Base-by-base conservation (phyloP, 1,140 invertebrate species). In the Vollenhovia emeryi region DNA sequence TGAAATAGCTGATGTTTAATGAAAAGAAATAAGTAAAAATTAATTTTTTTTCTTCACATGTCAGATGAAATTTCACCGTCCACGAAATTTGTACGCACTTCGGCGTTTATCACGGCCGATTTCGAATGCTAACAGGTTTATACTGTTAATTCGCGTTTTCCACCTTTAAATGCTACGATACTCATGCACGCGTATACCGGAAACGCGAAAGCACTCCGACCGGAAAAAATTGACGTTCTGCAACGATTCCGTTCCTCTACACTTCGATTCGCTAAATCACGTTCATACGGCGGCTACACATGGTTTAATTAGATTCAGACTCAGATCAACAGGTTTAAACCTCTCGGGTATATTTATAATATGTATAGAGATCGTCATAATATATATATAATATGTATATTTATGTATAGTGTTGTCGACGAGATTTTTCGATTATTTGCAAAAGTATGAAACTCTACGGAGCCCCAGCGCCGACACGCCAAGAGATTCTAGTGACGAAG, bases 391-490 rank as follows among this genome's bases (percentile, higher is more conserved):
- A 43, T 78, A 50, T 78, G 33, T 82, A 64, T 50, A 78, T 55
- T 52, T 89, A 93, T 89, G 92, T 91, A 93, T 94, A 91, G 86
- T 92, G 88, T 89, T 86, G 75, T 82, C 90, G 85, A 91, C 87
- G 90, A 92, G 84, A 89, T 87, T 55, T 73, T 89, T 93, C 93
- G 92, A 92, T 93, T 94, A 93, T 93, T 95, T 94, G 94, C 92
- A 95, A 95, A 95, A 95, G 94, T 95, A 95, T 94, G 94, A 95
- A 95, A 95, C 91, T 93, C 93, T 95, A 94, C 89, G 84, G 79
- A 92, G 90, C 89, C 89, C 85, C 90, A 82, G 91, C 87, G 76
- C 84, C 86, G 85, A 86, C 48, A 74, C 82, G 80, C 86, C 91
- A 89, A 91, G 85, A 91, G 82, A 74, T 93, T 66, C 93, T 93